Base-by-base conservation (phyloP, 2,888 invertebrate species). In the Hydroisotoma schaefferi region DNA sequence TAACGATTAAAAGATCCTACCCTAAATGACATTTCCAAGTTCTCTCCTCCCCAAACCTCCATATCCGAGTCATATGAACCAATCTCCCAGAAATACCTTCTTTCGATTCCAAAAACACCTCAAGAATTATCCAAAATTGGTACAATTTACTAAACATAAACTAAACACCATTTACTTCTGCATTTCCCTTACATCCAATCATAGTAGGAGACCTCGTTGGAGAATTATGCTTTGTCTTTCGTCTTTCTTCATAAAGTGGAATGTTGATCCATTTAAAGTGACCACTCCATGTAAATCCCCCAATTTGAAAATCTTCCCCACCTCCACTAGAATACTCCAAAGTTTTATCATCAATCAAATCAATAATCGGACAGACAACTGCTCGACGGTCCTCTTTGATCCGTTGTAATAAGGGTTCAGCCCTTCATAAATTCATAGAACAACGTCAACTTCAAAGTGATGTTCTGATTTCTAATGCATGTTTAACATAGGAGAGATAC, bases 21-120 rank as follows among this genome's bases (percentile, higher is more conserved):
- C 76, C 97, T 81, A 77, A 98, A 98, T 20, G 94, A 94, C 85
- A 98, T 94, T 80, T 98, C 97, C 29, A 98, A 81, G 79, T 98
- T 98, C 80, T 98, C 98, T 0, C 94, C 94, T 43, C 94, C 94
- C 64, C 64, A 67, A 2, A 53, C 54, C 63, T 63, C 38, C 97
- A 98, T 97, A 68, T 87, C 91, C 71, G 90, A 87, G 76, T 98
- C 98, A 76, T 97, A 97, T 2, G 91, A 89, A 15, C 93, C 93
- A 65, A 88, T 79, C 77, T 95, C 89, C 90, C 94, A 98, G 80
- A 94, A 98, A 79, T 92, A 98, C 55, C 87, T 83, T 55, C 92
- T 82, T 73, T 91, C 87, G 55, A 94, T 94, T 0, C 95, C 98
- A 79, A 98, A 94, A 60, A 98, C 78, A 0, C 97, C 98, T 1